Conservation (phyloP, 1,140 invertebrate genomes). For the Papilio xuthus region DNA sequence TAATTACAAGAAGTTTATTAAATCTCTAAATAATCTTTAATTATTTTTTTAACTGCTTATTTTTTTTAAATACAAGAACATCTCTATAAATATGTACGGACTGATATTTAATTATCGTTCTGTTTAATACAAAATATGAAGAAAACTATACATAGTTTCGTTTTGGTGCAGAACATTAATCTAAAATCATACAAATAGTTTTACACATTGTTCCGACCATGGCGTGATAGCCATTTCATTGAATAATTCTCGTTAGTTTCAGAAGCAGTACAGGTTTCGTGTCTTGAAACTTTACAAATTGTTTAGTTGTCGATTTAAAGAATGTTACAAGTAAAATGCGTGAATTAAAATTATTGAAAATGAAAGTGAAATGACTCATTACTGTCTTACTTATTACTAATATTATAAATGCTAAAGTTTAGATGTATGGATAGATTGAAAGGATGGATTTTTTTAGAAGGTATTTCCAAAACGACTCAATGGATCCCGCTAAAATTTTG, state of each 20-base stretch:
- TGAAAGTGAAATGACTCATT: no score
- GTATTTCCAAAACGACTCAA: no score
- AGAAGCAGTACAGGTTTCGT: background rate
- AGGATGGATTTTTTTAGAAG: no score
- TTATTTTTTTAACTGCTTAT: no score
- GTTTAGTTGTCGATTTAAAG: background rate
- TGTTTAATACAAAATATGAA: background rate
- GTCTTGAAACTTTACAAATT: background rate
- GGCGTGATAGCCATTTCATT: background rate
- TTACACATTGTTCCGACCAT: background rate
- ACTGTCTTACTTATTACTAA: no score
- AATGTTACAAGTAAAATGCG: background rate
- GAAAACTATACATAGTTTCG: background rate
- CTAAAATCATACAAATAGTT: background rate
- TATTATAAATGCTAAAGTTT: no score
- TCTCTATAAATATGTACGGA: no score
- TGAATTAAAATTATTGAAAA: no score
- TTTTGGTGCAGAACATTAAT: slow-evolving; percentile 20
- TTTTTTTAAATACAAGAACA: no score
- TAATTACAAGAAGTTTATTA: background rate
- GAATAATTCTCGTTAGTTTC: background rate
- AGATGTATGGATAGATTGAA: no score
- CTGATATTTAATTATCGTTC: background rate
- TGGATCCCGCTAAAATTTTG: no score
- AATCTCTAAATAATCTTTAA: background rate